phyloP scores from a whole-genome alignment of 1,140 invertebrate species.

The Heterodera carotae region DNA sequence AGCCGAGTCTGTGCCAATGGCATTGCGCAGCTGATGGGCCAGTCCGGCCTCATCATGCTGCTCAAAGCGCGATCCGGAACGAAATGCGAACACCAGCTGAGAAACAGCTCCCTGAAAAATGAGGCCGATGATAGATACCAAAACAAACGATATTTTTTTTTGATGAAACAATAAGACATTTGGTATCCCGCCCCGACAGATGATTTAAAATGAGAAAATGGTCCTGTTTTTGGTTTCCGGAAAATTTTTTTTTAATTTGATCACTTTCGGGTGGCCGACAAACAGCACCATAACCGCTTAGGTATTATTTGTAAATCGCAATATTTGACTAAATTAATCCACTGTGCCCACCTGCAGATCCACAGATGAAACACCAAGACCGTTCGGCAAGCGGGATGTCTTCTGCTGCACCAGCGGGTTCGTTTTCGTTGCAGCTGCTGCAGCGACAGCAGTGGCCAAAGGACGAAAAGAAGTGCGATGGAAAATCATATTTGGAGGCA shows the following conservation, averaged over 20 bases:
- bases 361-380: conserved; percentile 58
- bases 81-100: conserved; percentile 59
- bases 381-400: conserved; percentile 52
- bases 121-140: neutral
- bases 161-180: neutral
- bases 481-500: neutral
- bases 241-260: too few relatives aligned
- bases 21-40: conserved; percentile 58
- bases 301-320: too few relatives aligned
- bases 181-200: too few relatives aligned
- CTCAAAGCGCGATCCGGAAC: conserved; percentile 60
- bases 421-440: too few relatives aligned
- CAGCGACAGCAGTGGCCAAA: conserved; percentile 7
- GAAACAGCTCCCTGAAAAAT: conserved; percentile 51
- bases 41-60: conserved; percentile 58
- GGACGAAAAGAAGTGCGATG: too few relatives aligned
- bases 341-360: conserved; percentile 43
- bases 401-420: conserved; percentile 54
- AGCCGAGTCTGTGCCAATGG: conserved; percentile 54
- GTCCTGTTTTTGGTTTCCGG: too few relatives aligned
- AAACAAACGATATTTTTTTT: neutral
- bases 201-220: too few relatives aligned
- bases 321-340: too few relatives aligned
- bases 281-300: too few relatives aligned
- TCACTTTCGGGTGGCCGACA: too few relatives aligned